These are phyloP conservation scores for Pantelozetes paolii DNA, from an alignment of 2,888 invertebrate species.

Conservation along the genomic window DNA sequence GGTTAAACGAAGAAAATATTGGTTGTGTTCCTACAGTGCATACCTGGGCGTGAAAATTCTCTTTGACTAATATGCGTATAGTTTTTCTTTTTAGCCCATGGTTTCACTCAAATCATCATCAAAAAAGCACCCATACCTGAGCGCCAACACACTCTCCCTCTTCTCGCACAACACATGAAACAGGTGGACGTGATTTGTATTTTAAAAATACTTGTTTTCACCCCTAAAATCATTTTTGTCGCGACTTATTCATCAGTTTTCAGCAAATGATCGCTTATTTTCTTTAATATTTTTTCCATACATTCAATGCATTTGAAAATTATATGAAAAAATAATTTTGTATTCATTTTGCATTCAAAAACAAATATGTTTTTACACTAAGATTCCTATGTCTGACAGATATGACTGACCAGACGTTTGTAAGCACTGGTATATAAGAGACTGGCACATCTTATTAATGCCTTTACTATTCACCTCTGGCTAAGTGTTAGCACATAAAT, in stretches of 20 bases:
- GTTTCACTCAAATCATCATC: neutral
- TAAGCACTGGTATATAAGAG: neutral
- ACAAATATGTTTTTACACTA: neutral
- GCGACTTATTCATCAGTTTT: neutral
- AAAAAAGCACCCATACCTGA: constrained; percentile 18
- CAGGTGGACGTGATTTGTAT: constrained; percentile 6
- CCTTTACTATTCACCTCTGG: constrained; percentile 9
- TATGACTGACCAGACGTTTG: neutral
- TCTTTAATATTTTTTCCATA: no score
- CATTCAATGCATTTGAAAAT: no score
- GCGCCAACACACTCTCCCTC: neutral
- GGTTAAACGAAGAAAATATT: no score
- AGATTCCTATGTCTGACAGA: constrained; percentile 4
- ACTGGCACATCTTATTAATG: neutral
- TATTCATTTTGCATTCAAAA: neutral
- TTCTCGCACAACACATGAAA: neutral
- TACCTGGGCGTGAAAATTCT: constrained; percentile 6
- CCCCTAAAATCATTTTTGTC: neutral
- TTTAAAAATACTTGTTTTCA: neutral
- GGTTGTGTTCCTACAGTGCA: neutral
- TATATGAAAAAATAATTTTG: no score
- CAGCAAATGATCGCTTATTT: neutral
- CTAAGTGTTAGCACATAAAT: no score
- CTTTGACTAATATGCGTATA: constrained; percentile 1
- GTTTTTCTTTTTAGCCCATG: constrained; percentile 1